Percentiles rank a stretch among this genome's conserved stretches.
These are phyloP conservation scores for Operophtera brumata DNA, from an alignment of 2,888 invertebrate species.

Conservation along the genomic window DNA sequence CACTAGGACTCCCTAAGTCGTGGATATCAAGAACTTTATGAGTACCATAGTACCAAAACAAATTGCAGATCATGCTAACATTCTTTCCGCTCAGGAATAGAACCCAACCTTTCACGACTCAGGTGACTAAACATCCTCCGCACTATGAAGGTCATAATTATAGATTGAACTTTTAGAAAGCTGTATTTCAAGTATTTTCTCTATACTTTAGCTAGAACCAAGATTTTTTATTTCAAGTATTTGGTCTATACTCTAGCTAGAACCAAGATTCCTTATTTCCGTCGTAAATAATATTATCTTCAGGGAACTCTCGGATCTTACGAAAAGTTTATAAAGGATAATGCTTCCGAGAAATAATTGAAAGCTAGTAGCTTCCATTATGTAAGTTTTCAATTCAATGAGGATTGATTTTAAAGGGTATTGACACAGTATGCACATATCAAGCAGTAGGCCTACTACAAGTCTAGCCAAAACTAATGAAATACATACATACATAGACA, in stretches of 20 bases:
- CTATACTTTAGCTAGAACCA: background rate
- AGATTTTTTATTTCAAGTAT: slow-evolving; percentile 8
- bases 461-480: no score
- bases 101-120: no score
- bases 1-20: no score
- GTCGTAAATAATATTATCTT: slow-evolving; percentile 7
- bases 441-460: slow-evolving; percentile 1
- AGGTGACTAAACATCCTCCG: no score
- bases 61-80: no score
- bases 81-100: no score
- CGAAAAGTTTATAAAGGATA: slow-evolving; percentile 10
- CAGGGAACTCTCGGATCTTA: slow-evolving; percentile 1
- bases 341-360: slow-evolving; percentile 26
- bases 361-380: slow-evolving; percentile 27
- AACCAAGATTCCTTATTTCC: slow-evolving; percentile 5
- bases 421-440: slow-evolving; percentile 12
- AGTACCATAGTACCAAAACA: no score
- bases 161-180: no score
- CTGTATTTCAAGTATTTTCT: no score
- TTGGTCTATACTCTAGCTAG: background rate
- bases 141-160: no score
- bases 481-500: no score
- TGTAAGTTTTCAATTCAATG: slow-evolving; percentile 37
- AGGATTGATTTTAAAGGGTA: slow-evolving; percentile 29
- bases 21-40: no score